phyloP scores from a whole-genome alignment of 2,797 vertebrate genomes.

The Crax fasciolata region DNA sequence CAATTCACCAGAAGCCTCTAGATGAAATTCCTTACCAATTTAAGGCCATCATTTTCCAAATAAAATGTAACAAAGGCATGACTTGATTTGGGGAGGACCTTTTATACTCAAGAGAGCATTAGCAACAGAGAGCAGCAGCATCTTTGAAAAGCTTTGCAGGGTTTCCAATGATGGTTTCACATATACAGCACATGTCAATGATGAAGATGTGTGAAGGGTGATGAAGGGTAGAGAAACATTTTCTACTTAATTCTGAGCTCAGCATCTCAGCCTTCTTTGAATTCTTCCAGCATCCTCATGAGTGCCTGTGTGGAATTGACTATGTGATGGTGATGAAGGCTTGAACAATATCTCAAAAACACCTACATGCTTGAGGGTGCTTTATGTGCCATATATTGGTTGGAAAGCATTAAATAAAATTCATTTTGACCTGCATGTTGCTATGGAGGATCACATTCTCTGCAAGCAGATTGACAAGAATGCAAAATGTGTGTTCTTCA shows the following conservation, averaged over 20 bases:
- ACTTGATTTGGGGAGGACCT: not conserved
- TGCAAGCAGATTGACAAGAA: constrained; percentile 35
- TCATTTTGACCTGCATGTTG: constrained; percentile 4
- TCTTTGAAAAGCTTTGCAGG: not conserved
- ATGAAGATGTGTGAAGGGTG: not conserved
- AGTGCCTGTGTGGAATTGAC: not conserved
- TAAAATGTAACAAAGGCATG: not conserved
- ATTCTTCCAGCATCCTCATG: not conserved
- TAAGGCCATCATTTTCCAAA: not conserved
- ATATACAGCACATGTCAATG: not conserved
- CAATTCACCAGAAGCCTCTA: not conserved
- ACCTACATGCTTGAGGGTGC: not conserved
- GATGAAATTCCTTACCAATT: not conserved
- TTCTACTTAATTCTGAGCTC: not conserved
- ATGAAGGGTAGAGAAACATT: not conserved
- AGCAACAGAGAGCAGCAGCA: not conserved
- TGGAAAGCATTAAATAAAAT: constrained; percentile 3
- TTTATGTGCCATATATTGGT: not conserved
- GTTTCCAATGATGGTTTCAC: not conserved
- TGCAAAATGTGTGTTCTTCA: constrained; percentile 13
- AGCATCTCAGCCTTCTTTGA: not conserved
- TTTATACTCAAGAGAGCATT: not conserved
- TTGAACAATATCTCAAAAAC: not conserved
- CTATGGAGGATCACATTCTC: constrained; percentile 15
- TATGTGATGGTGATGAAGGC: not conserved